Evolutionary conservation across 2,113 vertebrate genomes (phyloP).

Genomic region (Ochotona curzoniae): DNA sequence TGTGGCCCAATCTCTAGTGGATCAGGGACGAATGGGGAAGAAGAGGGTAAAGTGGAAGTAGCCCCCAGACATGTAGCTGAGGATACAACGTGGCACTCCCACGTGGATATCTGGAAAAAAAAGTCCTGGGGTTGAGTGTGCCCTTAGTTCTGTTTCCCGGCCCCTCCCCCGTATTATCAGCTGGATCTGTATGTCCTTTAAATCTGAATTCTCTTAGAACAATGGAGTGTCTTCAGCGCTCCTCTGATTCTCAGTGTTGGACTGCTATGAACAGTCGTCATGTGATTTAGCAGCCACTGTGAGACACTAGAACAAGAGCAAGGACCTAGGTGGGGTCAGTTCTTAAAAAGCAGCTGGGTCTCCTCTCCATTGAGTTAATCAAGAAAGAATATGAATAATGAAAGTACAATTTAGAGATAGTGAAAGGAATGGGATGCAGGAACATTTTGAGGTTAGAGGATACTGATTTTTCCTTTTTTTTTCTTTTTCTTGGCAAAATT

Average conservation of each 20-base stretch:
- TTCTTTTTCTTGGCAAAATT: not conserved
- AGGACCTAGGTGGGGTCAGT: not conserved
- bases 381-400: not conserved
- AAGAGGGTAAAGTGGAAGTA: not conserved
- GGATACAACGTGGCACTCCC: not conserved
- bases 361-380: not conserved
- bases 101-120: not conserved
- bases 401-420: not conserved
- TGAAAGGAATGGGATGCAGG: not conserved
- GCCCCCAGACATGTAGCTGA: not conserved
- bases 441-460: slow-evolving; percentile 1
- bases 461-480: not conserved
- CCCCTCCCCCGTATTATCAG: not conserved
- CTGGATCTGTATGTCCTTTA: not conserved
- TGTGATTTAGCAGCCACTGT: not conserved
- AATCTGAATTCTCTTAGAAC: not conserved
- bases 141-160: not conserved
- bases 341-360: not conserved
- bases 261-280: not conserved
- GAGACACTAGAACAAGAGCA: not conserved
- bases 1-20: not conserved
- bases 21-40: not conserved
- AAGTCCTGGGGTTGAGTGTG: not conserved
- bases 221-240: not conserved
- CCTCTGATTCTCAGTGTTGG: not conserved